Evolutionary conservation across 2,113 vertebrate species (phyloP).

Genomic region (Tursiops truncatus): DNA sequence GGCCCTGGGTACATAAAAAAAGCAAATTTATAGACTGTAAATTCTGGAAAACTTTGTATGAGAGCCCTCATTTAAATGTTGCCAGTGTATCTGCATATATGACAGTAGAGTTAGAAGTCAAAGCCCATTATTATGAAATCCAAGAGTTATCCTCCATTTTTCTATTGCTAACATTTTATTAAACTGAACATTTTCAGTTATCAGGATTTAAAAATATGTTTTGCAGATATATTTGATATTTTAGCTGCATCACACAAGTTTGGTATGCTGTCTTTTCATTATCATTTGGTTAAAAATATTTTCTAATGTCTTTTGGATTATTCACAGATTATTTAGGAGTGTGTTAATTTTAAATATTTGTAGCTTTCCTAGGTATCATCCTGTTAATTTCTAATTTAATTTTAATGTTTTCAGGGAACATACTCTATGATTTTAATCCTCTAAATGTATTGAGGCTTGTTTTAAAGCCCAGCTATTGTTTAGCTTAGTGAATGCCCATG

Average conservation of each 20-base stretch:
- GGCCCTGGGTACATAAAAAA: not conserved
- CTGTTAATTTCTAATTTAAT: conserved; percentile 17
- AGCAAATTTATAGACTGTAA: not conserved
- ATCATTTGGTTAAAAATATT: conserved; percentile 9
- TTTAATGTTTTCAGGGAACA: not conserved
- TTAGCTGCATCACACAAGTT: not conserved
- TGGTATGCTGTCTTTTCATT: not conserved
- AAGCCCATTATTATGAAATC: conserved; percentile 16
- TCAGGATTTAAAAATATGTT: not conserved
- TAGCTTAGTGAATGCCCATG: not conserved
- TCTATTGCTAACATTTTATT: not conserved
- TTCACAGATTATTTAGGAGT: not conserved
- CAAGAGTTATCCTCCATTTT: not conserved
- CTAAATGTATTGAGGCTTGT: not conserved
- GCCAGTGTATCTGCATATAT: not conserved
- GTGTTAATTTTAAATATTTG: not conserved
- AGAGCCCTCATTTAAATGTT: not conserved
- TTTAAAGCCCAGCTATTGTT: not conserved
- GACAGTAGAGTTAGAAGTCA: not conserved
- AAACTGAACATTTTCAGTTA: not conserved
- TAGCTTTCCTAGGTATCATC: not conserved
- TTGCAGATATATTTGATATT: not conserved
- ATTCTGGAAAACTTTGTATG: not conserved
- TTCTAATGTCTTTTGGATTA: not conserved
- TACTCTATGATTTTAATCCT: not conserved